phyloP scores from a whole-genome alignment of 2,113 vertebrate species.

The Pithys albifrons region DNA sequence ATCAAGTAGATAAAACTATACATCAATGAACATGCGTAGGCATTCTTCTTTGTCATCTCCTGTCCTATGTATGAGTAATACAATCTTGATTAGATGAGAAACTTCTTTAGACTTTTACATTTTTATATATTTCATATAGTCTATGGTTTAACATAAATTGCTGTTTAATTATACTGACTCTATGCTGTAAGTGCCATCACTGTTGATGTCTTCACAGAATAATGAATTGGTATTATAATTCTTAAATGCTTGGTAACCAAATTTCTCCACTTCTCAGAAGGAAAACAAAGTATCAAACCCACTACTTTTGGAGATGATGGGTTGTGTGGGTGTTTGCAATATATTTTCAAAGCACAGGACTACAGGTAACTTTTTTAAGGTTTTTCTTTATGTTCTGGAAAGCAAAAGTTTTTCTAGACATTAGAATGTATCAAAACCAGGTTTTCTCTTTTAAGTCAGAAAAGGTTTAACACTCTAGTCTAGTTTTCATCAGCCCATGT shows the following conservation, averaged over 20 bases:
- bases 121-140: neutral
- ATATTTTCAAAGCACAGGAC: neutral
- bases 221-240: neutral
- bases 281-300: neutral
- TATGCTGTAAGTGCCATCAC: neutral
- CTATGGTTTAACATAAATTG: neutral
- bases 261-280: neutral
- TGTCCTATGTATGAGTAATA: neutral
- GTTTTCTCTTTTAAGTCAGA: neutral
- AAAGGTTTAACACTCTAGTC: neutral
- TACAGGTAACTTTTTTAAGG: neutral
- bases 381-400: neutral
- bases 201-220: neutral
- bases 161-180: neutral
- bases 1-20: constrained; percentile 46
- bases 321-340: neutral
- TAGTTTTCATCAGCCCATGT: neutral
- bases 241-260: neutral
- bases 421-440: neutral
- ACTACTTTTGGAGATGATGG: neutral
- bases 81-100: neutral
- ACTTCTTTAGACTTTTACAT: neutral
- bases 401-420: neutral
- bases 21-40: neutral
- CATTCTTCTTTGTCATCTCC: constrained; percentile 29